phyloP scores from a whole-genome alignment of 2,113 vertebrate genomes.

The Proteles cristata region DNA sequence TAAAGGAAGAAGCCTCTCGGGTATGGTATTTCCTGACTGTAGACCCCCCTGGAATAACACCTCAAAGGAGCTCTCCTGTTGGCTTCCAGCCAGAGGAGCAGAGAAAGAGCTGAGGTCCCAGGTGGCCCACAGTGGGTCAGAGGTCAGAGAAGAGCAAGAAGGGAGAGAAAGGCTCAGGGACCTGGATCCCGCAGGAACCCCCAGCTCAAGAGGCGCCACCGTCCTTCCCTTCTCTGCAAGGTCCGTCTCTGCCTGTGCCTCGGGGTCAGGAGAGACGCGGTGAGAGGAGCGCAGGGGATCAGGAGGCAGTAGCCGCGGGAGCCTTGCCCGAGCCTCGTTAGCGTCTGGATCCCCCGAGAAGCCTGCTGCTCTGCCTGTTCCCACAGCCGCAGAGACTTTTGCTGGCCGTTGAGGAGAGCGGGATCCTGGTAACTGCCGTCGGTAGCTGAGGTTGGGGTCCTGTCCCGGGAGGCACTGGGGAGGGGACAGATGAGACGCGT shows the following conservation, averaged over 20 bases:
- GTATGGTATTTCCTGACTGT: not conserved
- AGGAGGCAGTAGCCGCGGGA: not conserved
- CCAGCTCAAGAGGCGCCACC: not conserved
- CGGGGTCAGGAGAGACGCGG: not conserved
- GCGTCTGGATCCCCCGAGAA: not conserved
- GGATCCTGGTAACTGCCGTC: not conserved
- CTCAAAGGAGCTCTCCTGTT: not conserved
- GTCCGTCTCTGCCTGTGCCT: not conserved
- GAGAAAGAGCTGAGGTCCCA: not conserved
- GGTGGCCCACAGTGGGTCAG: too few species aligned
- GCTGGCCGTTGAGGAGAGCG: not conserved
- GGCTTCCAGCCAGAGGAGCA: not conserved
- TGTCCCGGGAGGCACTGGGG: too few species aligned
- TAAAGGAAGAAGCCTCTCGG: not conserved
- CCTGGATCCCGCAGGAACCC: not conserved
- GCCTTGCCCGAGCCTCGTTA: not conserved
- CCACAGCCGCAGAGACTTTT: not conserved
- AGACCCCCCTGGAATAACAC: not conserved
- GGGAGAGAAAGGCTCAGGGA: not conserved
- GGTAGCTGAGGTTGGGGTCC: not conserved
- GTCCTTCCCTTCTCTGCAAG: not conserved
- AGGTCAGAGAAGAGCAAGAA: not conserved
- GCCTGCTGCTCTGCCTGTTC: not conserved
- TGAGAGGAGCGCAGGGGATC: not conserved
- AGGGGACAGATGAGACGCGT: not conserved